These are phyloP conservation scores for Dioctria rufipes DNA, from an alignment of 2,888 invertebrate species.

Conservation along the genomic window DNA sequence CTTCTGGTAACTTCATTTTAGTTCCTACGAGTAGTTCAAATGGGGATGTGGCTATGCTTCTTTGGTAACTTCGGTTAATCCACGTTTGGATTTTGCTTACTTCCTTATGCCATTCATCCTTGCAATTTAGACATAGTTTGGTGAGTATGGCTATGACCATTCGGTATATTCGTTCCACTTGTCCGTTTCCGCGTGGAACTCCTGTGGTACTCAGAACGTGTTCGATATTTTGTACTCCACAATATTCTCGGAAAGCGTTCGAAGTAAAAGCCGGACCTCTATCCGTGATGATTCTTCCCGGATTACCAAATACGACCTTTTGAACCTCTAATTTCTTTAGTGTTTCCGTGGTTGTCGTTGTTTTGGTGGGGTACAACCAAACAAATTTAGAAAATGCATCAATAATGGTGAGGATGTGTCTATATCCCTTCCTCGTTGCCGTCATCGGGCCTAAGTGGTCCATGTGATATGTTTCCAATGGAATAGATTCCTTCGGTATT, in stretches of 20 bases:
- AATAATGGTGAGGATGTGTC: too few relatives aligned
- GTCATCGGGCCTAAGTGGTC: too few relatives aligned
- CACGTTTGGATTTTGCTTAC: not conserved
- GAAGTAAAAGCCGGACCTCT: not conserved
- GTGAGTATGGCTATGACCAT: not conserved
- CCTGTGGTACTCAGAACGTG: not conserved
- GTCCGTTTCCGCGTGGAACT: not conserved
- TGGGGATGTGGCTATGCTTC: not conserved
- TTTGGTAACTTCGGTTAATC: not conserved
- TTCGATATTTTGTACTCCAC: not conserved
- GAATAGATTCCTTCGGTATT: conserved; percentile 50
- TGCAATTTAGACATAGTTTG: not conserved
- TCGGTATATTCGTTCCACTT: not conserved
- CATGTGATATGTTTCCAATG: conserved; percentile 61
- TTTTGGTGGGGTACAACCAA: too few relatives aligned
- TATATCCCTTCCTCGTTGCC: too few relatives aligned
- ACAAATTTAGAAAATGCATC: too few relatives aligned
- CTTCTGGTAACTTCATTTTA: not conserved
- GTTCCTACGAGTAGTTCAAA: not conserved
- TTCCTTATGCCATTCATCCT: not conserved
- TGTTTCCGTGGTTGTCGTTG: not conserved
- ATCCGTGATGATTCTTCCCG: not conserved
- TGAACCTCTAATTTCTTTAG: not conserved
- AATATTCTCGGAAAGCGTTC: not conserved
- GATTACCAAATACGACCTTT: not conserved